Conservation (phyloP, 2,888 invertebrate species). For the Polyommatus icarus region DNA sequence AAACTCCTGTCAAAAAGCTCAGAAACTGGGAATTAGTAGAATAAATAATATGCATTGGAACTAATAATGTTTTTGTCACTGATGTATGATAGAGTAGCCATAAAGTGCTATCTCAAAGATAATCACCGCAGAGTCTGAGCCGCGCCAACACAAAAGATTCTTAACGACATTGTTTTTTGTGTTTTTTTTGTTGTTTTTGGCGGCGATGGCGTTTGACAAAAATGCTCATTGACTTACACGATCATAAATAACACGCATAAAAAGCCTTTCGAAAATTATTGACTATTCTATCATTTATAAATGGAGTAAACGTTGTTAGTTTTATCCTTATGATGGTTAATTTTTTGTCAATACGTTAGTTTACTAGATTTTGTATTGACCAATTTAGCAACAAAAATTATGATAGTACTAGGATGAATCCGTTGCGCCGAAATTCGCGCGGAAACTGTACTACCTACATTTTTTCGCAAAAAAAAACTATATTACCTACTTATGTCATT, state of each 20-base stretch:
- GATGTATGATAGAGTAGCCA: conserved; percentile 53
- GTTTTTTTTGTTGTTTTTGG: conserved; percentile 42
- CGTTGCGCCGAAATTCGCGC: too few species aligned
- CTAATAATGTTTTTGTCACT: conserved; percentile 21
- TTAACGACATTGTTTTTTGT: conserved; percentile 62
- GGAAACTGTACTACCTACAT: too few species aligned
- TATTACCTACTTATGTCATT: too few species aligned
- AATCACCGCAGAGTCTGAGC: conserved; percentile 53
- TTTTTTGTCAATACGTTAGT: too few species aligned
- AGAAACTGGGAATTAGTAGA: too few species aligned
- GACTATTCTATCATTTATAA: background rate
- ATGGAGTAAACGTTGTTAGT: too few species aligned
- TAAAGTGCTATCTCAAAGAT: conserved; percentile 73
- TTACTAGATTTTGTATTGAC: background rate
- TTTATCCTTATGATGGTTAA: too few species aligned
- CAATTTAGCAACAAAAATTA: too few species aligned
- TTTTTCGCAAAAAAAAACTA: too few species aligned
- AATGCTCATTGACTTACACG: conserved; percentile 61
- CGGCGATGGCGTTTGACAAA: conserved; percentile 63
- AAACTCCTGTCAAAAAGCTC: background rate
- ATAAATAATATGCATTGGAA: background rate
- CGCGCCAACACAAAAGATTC: conserved; percentile 55
- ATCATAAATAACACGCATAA: conserved; percentile 74
- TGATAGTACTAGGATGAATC: too few species aligned
- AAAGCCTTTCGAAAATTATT: conserved; percentile 38